phyloP scores from a whole-genome alignment of 2,113 vertebrate species.

The Patagioenas fasciata region DNA sequence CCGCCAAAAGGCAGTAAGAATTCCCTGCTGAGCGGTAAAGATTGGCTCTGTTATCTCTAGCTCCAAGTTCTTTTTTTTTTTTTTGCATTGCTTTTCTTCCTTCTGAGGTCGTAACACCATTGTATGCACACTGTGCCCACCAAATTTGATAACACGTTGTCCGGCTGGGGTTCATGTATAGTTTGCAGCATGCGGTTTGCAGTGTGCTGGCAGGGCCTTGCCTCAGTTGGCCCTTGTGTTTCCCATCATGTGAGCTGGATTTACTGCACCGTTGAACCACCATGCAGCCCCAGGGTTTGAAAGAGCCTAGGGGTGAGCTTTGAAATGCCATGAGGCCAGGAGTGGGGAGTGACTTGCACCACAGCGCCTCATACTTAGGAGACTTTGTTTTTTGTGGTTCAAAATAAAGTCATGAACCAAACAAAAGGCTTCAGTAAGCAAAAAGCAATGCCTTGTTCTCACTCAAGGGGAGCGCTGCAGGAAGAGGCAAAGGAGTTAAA shows the following conservation, averaged over 20 bases:
- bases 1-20: fast-evolving
- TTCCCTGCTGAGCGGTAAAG: background rate
- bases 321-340: background rate
- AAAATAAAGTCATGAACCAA: background rate
- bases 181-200: fast-evolving
- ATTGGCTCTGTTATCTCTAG: background rate
- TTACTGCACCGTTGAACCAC: background rate
- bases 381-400: background rate
- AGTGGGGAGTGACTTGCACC: background rate
- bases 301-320: fast-evolving
- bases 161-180: fast-evolving
- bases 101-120: fast-evolving
- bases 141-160: background rate
- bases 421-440: background rate
- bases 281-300: fast-evolving
- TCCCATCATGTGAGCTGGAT: background rate
- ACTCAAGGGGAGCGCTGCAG: background rate
- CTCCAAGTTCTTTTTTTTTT: background rate
- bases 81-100: background rate
- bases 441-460: background rate
- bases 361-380: background rate
- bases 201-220: background rate
- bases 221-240: background rate
- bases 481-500: conserved; percentile 30
- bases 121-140: fast-evolving